A percentile compares a stretch with the other conserved stretches of the same genome.
phyloP scores from a whole-genome alignment of 2,888 invertebrate genomes.

The Spisula solida region DNA sequence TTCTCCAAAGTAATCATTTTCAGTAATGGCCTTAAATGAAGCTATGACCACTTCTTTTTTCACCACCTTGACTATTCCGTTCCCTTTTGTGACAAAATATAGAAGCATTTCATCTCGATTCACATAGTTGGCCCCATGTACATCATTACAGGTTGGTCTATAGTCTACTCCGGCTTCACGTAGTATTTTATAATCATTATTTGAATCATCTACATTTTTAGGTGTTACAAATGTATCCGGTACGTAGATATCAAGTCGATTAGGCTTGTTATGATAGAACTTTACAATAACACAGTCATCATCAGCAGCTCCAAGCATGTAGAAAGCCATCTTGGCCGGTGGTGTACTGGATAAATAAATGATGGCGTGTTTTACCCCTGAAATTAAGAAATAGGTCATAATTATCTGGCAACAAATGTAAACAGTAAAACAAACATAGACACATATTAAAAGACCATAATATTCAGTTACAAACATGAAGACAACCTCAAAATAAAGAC shows the following conservation, averaged over 20 bases:
- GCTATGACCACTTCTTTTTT: constrained; percentile 72
- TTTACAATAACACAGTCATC: constrained; percentile 73
- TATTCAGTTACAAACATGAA: too few relatives aligned
- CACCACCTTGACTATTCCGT: not conserved
- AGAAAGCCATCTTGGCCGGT: constrained; percentile 80
- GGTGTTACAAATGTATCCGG: constrained; percentile 60
- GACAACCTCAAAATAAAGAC: too few relatives aligned
- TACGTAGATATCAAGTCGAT: constrained; percentile 75
- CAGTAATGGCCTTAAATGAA: constrained; percentile 76
- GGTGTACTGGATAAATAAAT: constrained; percentile 81
- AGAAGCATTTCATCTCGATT: constrained; percentile 75
- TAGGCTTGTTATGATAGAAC: constrained; percentile 75
- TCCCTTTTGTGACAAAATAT: constrained; percentile 78
- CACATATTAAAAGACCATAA: too few relatives aligned
- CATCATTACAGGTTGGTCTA: constrained; percentile 71
- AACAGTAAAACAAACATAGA: too few relatives aligned
- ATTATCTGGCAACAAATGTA: too few relatives aligned
- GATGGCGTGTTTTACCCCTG: not conserved
- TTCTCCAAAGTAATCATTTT: constrained; percentile 82
- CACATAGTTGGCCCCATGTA: constrained; percentile 79
- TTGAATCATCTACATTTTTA: constrained; percentile 62
- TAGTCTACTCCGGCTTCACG: constrained; percentile 56
- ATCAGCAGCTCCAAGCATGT: constrained; percentile 76
- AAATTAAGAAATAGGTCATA: not conserved
- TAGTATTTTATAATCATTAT: constrained; percentile 18